A percentile compares a stretch with the other conserved stretches of the same genome.
phyloP scores from a whole-genome alignment of 2,797 vertebrate genomes.

The Poecilia picta region DNA sequence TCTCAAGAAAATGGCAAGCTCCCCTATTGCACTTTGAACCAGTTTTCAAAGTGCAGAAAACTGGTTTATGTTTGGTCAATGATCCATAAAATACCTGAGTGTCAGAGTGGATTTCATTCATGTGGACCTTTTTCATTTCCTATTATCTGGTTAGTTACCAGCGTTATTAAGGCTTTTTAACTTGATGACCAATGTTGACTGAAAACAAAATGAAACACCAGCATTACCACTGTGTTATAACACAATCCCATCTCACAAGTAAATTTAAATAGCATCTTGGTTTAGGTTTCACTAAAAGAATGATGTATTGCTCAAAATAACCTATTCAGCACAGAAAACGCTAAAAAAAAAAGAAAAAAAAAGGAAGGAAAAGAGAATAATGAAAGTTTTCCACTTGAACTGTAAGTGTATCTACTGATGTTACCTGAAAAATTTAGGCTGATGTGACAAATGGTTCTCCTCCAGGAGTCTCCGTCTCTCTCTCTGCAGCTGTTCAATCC shows the following conservation, averaged over 20 bases:
- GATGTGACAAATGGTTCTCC: slow-evolving; percentile 86
- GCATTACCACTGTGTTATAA: not conserved
- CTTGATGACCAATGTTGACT: not conserved
- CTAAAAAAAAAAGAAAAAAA: not conserved
- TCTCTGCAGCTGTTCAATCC: slow-evolving; percentile 94
- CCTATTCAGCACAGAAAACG: not conserved
- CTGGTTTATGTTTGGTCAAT: not conserved
- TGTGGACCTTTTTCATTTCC: not conserved
- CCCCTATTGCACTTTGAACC: too few species aligned
- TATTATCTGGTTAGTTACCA: not conserved
- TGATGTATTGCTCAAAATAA: not conserved
- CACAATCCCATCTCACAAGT: not conserved
- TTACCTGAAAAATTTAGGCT: slow-evolving; percentile 95
- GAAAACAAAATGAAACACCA: not conserved
- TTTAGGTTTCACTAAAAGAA: not conserved
- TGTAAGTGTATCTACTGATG: not conserved
- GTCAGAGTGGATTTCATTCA: not conserved
- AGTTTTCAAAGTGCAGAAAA: not conserved
- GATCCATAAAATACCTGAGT: not conserved
- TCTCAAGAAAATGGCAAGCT: too few species aligned
- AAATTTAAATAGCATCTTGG: not conserved
- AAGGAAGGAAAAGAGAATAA: not conserved
- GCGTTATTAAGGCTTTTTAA: not conserved
- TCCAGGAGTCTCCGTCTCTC: slow-evolving; percentile 88
- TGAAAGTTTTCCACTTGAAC: not conserved